phyloP scores from a whole-genome alignment of 2,113 vertebrate species.

The Tyto alba region DNA sequence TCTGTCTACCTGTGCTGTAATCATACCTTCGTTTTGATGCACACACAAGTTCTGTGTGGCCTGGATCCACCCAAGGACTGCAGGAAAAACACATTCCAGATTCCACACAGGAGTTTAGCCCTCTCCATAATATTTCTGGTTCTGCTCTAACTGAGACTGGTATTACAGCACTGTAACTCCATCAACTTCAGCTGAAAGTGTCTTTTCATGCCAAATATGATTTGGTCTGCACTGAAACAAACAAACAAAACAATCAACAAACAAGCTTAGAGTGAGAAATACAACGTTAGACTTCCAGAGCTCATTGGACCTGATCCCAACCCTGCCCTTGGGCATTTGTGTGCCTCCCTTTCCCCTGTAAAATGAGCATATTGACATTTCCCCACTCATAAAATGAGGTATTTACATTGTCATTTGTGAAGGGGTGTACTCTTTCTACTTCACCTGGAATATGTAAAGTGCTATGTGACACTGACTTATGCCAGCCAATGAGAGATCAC shows the following conservation, averaged over 20 bases:
- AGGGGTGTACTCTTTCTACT: background rate
- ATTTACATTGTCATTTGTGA: background rate
- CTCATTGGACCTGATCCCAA: background rate
- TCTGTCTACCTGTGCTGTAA: background rate
- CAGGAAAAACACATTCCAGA: background rate
- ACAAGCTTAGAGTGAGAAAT: background rate
- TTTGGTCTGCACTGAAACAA: background rate
- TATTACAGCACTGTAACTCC: background rate
- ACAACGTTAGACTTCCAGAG: background rate
- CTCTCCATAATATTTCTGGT: background rate
- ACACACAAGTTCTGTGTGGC: background rate
- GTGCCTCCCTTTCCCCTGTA: background rate
- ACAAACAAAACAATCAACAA: slow-evolving; percentile 10
- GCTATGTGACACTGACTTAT: background rate
- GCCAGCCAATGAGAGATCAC: background rate
- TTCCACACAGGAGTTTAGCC: background rate
- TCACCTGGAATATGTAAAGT: background rate
- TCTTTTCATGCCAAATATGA: background rate
- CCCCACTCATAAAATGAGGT: background rate
- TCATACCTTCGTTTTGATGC: background rate
- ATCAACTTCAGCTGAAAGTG: background rate
- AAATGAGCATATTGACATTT: background rate
- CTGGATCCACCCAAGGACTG: slow-evolving; percentile 15
- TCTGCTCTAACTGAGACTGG: slow-evolving; percentile 16
- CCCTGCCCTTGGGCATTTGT: background rate